These are phyloP conservation scores for Wiebesia pumilae DNA, from an alignment of 1,140 invertebrate species.

Conservation along the genomic window DNA sequence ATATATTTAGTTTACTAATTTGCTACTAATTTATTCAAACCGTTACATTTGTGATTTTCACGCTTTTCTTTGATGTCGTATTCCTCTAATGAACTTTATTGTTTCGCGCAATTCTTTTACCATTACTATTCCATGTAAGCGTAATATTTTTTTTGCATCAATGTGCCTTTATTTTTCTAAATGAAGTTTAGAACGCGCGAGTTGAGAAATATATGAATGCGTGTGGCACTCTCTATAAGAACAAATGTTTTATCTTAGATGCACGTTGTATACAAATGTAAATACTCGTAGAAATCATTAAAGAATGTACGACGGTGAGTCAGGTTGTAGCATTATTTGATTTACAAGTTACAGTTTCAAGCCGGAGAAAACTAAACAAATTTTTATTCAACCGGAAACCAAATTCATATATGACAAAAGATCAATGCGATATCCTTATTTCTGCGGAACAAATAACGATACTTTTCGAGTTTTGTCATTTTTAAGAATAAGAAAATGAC, in stretches of 20 bases:
- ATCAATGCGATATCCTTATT: background rate
- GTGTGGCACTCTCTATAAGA: background rate
- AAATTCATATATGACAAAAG: background rate
- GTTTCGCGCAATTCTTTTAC: background rate
- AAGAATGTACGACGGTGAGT: background rate
- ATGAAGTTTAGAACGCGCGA: background rate
- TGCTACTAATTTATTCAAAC: background rate
- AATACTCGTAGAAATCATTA: background rate
- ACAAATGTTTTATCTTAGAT: background rate
- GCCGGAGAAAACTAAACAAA: background rate
- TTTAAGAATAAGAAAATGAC: background rate
- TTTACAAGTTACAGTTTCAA: background rate
- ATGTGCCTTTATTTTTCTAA: background rate
- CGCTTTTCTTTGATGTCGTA: background rate
- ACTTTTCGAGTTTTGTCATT: background rate
- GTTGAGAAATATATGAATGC: background rate
- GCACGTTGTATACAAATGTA: background rate
- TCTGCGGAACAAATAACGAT: background rate
- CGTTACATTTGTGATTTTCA: background rate
- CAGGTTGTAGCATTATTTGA: background rate
- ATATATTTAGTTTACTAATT: too few species aligned
- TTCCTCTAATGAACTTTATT: background rate
- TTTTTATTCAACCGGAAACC: background rate
- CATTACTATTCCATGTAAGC: background rate
- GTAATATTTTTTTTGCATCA: background rate